These are phyloP conservation scores for Myripristis murdjan DNA, from an alignment of 2,797 vertebrate species.

Conservation along the genomic window DNA sequence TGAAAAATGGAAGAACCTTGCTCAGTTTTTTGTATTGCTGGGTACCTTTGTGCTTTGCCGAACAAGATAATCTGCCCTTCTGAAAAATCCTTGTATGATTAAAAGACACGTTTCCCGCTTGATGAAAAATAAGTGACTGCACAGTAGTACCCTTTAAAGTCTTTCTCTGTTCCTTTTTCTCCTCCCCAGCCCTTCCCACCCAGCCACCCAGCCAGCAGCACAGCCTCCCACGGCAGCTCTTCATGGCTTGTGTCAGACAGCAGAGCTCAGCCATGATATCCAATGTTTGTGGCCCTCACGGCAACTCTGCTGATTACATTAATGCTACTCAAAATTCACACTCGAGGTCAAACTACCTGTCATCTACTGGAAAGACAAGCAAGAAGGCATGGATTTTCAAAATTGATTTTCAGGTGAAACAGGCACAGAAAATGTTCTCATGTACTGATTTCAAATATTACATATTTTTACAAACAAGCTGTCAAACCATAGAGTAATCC, in stretches of 20 bases:
- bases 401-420: not conserved
- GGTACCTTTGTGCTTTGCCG: too few species aligned
- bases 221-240: slow-evolving; percentile 2
- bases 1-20: too few species aligned
- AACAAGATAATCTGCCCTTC: too few species aligned
- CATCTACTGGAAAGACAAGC: not conserved
- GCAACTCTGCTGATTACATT: slow-evolving; percentile 1
- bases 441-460: not conserved
- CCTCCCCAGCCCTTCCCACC: not conserved
- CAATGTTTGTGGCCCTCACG: slow-evolving; percentile 2
- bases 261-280: slow-evolving; percentile 6
- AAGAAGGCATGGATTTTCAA: not conserved
- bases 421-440: not conserved
- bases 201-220: too few species aligned
- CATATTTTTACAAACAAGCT: not conserved
- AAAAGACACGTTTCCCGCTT: too few species aligned
- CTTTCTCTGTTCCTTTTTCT: not conserved
- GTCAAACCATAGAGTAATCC: too few species aligned
- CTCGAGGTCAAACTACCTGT: slow-evolving; percentile 17
- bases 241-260: slow-evolving; percentile 10
- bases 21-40: too few species aligned
- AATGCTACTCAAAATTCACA: slow-evolving; percentile 10
- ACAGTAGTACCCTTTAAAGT: not conserved
- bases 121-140: too few species aligned
- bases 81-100: too few species aligned